Evolutionary conservation across 2,797 vertebrate species (phyloP).

Genomic region (Myotis vivesi): DNA sequence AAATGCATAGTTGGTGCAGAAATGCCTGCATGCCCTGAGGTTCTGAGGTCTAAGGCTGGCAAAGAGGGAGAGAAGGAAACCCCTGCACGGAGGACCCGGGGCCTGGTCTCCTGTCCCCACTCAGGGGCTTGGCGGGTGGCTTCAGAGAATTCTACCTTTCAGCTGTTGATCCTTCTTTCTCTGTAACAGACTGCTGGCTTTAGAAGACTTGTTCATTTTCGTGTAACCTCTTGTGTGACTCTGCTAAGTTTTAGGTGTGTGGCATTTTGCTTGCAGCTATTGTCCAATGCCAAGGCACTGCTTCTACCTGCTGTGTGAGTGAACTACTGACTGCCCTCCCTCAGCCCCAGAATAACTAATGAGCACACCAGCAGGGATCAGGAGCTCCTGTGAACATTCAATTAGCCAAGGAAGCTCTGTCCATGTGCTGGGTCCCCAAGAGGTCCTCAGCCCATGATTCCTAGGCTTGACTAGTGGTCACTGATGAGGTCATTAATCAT

Average conservation of each 20-base stretch:
- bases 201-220: neutral
- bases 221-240: neutral
- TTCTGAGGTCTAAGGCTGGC: neutral
- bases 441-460: neutral
- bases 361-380: neutral
- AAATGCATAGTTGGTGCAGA: neutral
- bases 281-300: accelerated
- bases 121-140: accelerated
- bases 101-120: neutral
- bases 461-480: neutral
- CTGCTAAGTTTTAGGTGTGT: neutral
- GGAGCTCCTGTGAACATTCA: conserved; percentile 3
- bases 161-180: neutral
- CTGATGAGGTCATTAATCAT: conserved; percentile 23
- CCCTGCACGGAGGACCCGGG: accelerated
- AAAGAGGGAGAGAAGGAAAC: too few species aligned
- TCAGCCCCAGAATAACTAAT: neutral
- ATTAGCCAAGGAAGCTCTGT: conserved; percentile 59
- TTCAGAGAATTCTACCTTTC: neutral
- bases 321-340: neutral
- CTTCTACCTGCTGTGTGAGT: neutral
- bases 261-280: neutral
- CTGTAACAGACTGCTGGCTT: neutral
- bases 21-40: accelerated
- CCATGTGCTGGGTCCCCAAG: neutral